These are phyloP conservation scores for Mastigias papua DNA, from an alignment of 30 jellyfish, hydroid and myxozoan genomes.

Conservation along the genomic window DNA sequence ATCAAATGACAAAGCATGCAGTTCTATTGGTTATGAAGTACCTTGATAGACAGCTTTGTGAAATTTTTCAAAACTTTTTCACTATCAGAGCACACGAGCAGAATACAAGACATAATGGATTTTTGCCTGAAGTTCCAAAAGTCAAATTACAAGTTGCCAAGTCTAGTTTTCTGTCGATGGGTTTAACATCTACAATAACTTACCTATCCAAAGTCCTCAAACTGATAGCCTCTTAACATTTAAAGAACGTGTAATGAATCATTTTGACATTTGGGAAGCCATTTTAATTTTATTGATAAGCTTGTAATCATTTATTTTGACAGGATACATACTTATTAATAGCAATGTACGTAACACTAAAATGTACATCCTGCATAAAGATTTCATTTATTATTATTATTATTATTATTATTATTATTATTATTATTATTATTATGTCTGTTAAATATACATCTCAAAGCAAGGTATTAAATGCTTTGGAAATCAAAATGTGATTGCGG, in stretches of 20 bases:
- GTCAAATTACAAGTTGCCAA: conserved; percentile 43
- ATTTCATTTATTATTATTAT: background rate
- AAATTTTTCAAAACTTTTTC: conserved; percentile 42
- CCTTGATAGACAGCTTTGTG: too few species aligned
- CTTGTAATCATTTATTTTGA: background rate
- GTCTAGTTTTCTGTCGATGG: conserved; percentile 42
- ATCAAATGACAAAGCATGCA: too few species aligned
- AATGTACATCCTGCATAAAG: background rate
- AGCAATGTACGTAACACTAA: background rate
- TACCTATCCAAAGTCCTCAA: conserved; percentile 28
- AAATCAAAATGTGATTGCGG: too few species aligned
- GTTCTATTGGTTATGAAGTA: too few species aligned
- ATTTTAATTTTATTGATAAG: background rate
- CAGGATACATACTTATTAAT: conserved; percentile 1
- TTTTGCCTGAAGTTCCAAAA: conserved; percentile 23
- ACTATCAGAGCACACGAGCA: conserved; percentile 23
- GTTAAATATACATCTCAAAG: too few species aligned
- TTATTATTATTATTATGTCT: too few species aligned
- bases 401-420: background rate
- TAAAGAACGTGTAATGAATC: background rate
- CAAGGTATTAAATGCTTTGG: too few species aligned
- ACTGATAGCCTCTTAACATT: conserved; percentile 3
- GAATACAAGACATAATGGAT: conserved; percentile 36
- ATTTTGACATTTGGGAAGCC: background rate
- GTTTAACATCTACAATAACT: conserved; percentile 29